phyloP scores from a whole-genome alignment of 2,113 vertebrate genomes.

The Megaleporinus macrocephalus region DNA sequence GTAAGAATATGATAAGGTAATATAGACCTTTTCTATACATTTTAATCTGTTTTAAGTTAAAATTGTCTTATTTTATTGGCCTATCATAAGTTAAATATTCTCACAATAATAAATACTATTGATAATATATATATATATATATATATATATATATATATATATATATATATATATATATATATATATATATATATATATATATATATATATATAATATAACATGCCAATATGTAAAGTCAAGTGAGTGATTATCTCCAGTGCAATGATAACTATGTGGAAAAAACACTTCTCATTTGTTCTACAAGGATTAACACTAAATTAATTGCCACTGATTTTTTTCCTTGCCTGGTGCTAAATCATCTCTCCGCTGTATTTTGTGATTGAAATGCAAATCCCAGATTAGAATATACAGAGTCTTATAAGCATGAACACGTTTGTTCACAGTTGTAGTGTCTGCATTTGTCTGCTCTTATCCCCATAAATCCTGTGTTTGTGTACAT shows the following conservation, averaged over 20 bases:
- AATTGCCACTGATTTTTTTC: not conserved
- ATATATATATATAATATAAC: too few species aligned
- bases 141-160: too few species aligned
- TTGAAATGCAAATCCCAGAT: conserved; percentile 2
- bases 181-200: too few species aligned
- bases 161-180: too few species aligned
- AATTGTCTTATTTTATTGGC: too few species aligned
- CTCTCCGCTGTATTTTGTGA: conserved; percentile 28
- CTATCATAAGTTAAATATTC: too few species aligned
- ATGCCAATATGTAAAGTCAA: too few species aligned
- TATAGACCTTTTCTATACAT: too few species aligned
- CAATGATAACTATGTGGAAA: not conserved
- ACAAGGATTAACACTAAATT: not conserved
- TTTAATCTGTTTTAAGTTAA: too few species aligned
- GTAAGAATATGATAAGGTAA: too few species aligned
- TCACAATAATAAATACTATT: too few species aligned
- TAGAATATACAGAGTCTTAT: not conserved
- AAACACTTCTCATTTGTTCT: not conserved
- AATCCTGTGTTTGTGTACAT: conserved; percentile 1
- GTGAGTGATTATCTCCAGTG: not conserved
- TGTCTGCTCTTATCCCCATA: not conserved
- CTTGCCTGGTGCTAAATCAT: not conserved
- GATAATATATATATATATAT: too few species aligned
- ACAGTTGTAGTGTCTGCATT: not conserved
- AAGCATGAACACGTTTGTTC: not conserved